These are phyloP conservation scores for Asteroscopus sphinx DNA, from an alignment of 2,888 invertebrate species.

Conservation along the genomic window DNA sequence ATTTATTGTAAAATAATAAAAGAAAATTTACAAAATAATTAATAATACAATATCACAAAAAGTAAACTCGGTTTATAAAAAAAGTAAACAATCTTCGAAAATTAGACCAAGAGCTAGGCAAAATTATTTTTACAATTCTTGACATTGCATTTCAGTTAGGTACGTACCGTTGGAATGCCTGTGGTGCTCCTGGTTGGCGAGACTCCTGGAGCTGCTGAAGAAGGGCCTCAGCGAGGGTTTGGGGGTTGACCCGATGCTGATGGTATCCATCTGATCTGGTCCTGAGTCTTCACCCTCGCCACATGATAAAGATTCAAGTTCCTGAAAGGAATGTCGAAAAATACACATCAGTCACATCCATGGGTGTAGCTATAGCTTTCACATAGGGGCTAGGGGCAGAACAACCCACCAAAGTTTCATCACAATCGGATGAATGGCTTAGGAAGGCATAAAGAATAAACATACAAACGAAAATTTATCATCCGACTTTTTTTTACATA, in stretches of 20 bases:
- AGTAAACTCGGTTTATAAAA: conserved; percentile 29
- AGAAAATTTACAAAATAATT: conserved; percentile 29
- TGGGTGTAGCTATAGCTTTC: too few relatives aligned
- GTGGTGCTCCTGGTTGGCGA: conserved; percentile 89
- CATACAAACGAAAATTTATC: too few relatives aligned
- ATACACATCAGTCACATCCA: too few relatives aligned
- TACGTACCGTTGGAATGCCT: conserved; percentile 84
- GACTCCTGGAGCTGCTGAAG: conserved; percentile 96
- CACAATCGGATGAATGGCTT: too few relatives aligned
- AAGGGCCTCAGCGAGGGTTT: conserved; percentile 98
- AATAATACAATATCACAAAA: conserved; percentile 42
- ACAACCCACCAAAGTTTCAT: too few relatives aligned
- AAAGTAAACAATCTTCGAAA: conserved; percentile 45
- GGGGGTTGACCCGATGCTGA: conserved; percentile 99
- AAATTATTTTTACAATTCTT: conserved; percentile 26
- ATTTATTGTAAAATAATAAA: conserved; percentile 25
- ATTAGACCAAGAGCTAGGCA: conserved; percentile 59
- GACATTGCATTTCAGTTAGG: conserved; percentile 20
- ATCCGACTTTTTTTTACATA: too few relatives aligned
- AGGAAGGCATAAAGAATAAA: too few relatives aligned
- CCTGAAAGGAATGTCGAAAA: conserved; percentile 89
- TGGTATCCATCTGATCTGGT: conserved; percentile 96
- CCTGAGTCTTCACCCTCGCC: conserved; percentile 96
- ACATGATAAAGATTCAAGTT: conserved; percentile 97
- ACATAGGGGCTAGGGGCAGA: too few relatives aligned